A percentile compares a stretch with the other conserved stretches of the same genome.
Conservation (phyloP, 1,140 invertebrate species). For the Hyles euphorbiae region DNA sequence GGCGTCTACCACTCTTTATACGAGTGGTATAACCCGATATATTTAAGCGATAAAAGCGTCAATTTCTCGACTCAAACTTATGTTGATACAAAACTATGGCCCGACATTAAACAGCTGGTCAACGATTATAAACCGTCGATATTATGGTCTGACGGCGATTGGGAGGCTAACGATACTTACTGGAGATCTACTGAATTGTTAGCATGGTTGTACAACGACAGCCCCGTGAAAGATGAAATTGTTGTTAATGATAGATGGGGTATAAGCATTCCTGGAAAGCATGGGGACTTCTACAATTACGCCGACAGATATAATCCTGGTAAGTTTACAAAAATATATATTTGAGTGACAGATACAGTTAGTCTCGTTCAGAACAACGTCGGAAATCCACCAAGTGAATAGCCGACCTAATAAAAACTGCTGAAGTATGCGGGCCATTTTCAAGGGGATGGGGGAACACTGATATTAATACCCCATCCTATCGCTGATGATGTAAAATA, state of each 20-base stretch:
- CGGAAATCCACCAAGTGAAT: no score
- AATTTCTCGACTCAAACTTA: slow-evolving; percentile 82
- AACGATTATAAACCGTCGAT: slow-evolving; percentile 90
- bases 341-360: no score
- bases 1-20: slow-evolving; percentile 93
- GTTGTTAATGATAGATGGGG: slow-evolving; percentile 95
- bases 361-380: no score
- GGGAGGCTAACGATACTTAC: slow-evolving; percentile 88
- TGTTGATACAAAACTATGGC: slow-evolving; percentile 81
- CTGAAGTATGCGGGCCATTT: no score
- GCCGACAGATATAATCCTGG: slow-evolving; percentile 92
- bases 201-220: slow-evolving; percentile 96
- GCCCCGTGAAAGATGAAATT: slow-evolving; percentile 91
- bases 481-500: no score
- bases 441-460: no score
- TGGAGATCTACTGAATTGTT: slow-evolving; percentile 88
- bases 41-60: slow-evolving; percentile 82
- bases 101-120: slow-evolving; percentile 85
- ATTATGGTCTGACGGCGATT: slow-evolving; percentile 96
- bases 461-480: no score
- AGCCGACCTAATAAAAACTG: no score
- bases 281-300: slow-evolving; percentile 93
- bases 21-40: slow-evolving; percentile 95
- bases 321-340: slow-evolving; percentile 32
- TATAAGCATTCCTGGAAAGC: slow-evolving; percentile 84